Evolutionary conservation across 2,888 invertebrate genomes (phyloP).

Genomic region (Eupithecia inturbata): DNA sequence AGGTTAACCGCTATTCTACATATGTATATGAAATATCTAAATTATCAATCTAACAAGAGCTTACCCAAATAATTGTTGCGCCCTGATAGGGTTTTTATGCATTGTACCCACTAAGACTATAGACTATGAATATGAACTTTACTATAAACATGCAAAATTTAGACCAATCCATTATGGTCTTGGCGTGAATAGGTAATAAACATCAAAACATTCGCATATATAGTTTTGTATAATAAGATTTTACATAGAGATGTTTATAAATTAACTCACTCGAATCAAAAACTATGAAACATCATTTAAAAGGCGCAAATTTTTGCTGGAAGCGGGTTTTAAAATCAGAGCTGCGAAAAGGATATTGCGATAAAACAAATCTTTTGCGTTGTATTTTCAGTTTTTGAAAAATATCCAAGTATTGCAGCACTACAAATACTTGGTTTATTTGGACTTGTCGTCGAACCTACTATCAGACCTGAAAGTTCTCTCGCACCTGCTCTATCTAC

Average conservation of each 20-base stretch:
- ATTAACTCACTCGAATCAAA: neutral
- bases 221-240: neutral
- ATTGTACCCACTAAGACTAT: too few species aligned
- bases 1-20: too few species aligned
- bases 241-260: neutral
- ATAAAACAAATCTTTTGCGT: neutral
- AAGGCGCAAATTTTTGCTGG: neutral
- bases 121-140: too few species aligned
- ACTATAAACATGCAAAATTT: neutral
- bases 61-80: too few species aligned
- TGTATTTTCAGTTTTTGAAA: constrained; percentile 61
- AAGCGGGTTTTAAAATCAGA: neutral
- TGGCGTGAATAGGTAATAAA: neutral
- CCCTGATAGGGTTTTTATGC: too few species aligned
- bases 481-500: constrained; percentile 81
- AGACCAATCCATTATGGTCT: neutral
- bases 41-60: too few species aligned
- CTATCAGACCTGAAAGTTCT: constrained; percentile 80
- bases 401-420: constrained; percentile 80
- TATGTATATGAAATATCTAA: too few species aligned
- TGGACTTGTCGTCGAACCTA: constrained; percentile 84
- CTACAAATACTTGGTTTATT: constrained; percentile 84
- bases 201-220: neutral
- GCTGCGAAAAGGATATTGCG: neutral
- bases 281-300: too few species aligned